These are phyloP conservation scores for Macrosoma leucophasiata DNA, from an alignment of 2,888 invertebrate species.

Conservation along the genomic window DNA sequence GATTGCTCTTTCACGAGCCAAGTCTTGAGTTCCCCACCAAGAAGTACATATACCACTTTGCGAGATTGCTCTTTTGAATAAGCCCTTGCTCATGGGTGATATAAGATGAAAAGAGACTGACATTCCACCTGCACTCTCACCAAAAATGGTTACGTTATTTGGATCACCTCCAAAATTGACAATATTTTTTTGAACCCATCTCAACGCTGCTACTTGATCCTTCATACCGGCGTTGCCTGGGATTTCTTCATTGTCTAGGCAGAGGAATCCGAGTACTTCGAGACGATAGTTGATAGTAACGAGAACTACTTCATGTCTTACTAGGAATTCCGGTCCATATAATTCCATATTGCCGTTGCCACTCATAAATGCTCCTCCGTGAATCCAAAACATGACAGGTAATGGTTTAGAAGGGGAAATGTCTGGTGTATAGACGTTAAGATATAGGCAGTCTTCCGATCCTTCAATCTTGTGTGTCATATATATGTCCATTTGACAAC, in stretches of 20 bases:
- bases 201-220: constrained; percentile 46
- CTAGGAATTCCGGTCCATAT: constrained; percentile 46
- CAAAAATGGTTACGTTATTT: constrained; percentile 44
- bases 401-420: constrained; percentile 26
- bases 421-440: constrained; percentile 43
- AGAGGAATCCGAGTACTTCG: constrained; percentile 39
- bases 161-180: constrained; percentile 47
- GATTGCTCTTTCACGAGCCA: constrained; percentile 61
- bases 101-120: constrained; percentile 41
- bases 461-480: constrained; percentile 27
- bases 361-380: constrained; percentile 48
- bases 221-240: constrained; percentile 54
- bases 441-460: constrained; percentile 44
- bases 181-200: constrained; percentile 40
- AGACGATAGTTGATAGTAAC: constrained; percentile 56
- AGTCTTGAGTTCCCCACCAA: constrained; percentile 21
- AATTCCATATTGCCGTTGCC: constrained; percentile 41
- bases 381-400: constrained; percentile 56
- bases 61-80: constrained; percentile 29
- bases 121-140: constrained; percentile 43
- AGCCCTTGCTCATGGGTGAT: constrained; percentile 33
- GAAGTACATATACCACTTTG: constrained; percentile 26
- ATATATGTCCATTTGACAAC: constrained; percentile 39
- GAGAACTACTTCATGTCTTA: constrained; percentile 46
- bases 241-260: constrained; percentile 37